phyloP scores from a whole-genome alignment of 2,797 vertebrate genomes.

The Poecilia gillii region DNA sequence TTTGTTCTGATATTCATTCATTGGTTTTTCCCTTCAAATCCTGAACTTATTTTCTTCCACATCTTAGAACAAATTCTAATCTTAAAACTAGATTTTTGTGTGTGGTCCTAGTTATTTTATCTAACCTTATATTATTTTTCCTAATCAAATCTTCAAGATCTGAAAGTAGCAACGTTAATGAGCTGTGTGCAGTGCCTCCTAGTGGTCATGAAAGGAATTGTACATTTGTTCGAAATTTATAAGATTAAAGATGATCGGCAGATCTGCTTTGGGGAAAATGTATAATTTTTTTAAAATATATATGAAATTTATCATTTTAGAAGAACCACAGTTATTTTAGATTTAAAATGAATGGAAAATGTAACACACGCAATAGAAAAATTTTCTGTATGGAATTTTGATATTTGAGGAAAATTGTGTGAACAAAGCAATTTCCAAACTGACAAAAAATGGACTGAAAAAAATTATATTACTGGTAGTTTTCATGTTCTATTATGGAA shows the following conservation, averaged over 20 bases:
- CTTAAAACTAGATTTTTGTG: neutral
- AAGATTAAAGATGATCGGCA: neutral
- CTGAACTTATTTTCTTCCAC: neutral
- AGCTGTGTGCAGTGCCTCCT: neutral
- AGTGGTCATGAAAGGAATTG: neutral
- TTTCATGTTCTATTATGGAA: no score
- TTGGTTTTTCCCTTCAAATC: neutral
- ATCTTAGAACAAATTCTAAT: neutral
- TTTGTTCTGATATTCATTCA: neutral
- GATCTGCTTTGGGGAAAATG: neutral
- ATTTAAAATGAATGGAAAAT: no score
- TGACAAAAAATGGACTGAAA: no score
- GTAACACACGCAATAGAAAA: no score
- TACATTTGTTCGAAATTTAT: neutral
- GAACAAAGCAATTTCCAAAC: no score
- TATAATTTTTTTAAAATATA: no score
- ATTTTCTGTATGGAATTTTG: no score
- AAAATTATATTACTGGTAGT: no score
- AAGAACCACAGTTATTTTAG: no score
- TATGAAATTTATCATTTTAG: no score
- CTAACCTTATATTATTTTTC: no score
- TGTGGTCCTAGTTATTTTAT: neutral
- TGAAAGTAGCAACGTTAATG: neutral
- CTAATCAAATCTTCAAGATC: neutral
- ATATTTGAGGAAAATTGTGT: no score